These are phyloP conservation scores for Leptinotarsa tumamoca DNA, from an alignment of 2,888 invertebrate genomes.

Conservation along the genomic window DNA sequence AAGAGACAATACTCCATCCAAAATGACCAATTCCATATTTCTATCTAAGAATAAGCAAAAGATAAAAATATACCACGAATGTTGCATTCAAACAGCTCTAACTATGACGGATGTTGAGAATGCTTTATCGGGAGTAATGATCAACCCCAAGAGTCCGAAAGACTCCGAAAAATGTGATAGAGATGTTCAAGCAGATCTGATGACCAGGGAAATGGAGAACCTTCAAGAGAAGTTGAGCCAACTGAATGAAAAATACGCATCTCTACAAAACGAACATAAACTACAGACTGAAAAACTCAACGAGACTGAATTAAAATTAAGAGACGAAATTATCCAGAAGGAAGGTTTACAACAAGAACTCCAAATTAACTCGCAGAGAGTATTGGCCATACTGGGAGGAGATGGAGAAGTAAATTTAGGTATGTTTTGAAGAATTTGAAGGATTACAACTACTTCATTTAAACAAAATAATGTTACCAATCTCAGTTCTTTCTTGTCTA, in stretches of 20 bases:
- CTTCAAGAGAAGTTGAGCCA: constrained; percentile 72
- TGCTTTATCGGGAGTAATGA: constrained; percentile 74
- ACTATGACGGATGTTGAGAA: constrained; percentile 79
- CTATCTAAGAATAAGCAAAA: constrained; percentile 67
- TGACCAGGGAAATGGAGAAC: constrained; percentile 74
- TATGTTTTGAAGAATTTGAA: background rate
- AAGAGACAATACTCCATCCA: constrained; percentile 47
- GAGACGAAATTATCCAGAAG: constrained; percentile 79
- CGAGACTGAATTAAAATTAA: constrained; percentile 73
- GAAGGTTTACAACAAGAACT: constrained; percentile 81
- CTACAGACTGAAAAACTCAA: constrained; percentile 66
- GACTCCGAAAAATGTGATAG: constrained; percentile 60
- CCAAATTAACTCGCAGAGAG: constrained; percentile 79
- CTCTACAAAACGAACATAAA: constrained; percentile 67
- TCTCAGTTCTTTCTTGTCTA: too few relatives aligned
- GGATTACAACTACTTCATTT: background rate
- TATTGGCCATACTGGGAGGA: constrained; percentile 73
- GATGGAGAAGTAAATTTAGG: constrained; percentile 68
- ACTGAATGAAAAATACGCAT: constrained; percentile 73
- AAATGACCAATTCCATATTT: constrained; percentile 62
- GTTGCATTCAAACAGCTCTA: constrained; percentile 80
- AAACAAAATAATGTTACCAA: too few relatives aligned
- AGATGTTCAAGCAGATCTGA: constrained; percentile 69
- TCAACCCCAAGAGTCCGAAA: constrained; percentile 57
- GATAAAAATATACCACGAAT: constrained; percentile 85